A percentile compares a stretch with the other conserved stretches of the same genome.
phyloP scores from a whole-genome alignment of 2,113 vertebrate species.

The Bubo scandiacus region DNA sequence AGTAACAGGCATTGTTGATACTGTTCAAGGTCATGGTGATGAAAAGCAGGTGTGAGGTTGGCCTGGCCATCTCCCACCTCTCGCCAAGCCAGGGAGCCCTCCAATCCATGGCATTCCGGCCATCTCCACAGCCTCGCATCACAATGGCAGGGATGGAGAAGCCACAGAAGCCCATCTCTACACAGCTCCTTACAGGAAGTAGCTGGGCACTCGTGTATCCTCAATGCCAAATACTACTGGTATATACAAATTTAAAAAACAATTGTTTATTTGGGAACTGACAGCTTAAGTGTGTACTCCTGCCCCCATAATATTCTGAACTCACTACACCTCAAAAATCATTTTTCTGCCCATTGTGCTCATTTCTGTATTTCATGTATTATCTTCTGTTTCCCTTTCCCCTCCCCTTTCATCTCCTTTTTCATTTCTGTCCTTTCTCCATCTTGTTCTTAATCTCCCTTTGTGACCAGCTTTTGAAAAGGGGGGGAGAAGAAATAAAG shows the following conservation, averaged over 20 bases:
- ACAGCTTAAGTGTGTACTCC: not conserved
- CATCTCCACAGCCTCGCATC: not conserved
- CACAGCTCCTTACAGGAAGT: not conserved
- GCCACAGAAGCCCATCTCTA: not conserved
- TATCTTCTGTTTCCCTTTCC: not conserved
- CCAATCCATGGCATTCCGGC: not conserved
- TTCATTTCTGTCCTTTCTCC: not conserved
- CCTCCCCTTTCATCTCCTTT: not conserved
- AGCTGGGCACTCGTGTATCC: not conserved
- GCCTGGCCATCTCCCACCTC: not conserved
- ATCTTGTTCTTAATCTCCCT: not conserved
- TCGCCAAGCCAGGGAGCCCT: not conserved
- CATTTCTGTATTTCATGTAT: not conserved
- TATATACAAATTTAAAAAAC: not conserved
- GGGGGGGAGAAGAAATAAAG: not conserved
- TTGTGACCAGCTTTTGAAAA: not conserved
- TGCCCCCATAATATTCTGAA: not conserved
- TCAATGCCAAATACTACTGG: not conserved
- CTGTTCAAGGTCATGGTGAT: not conserved
- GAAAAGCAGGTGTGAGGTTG: not conserved
- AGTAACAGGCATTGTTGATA: not conserved
- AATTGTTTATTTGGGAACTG: not conserved
- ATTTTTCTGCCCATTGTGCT: not conserved
- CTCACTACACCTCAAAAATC: fast-evolving
- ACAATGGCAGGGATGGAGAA: not conserved